These are phyloP conservation scores for Mastomys coucha DNA, from an alignment of 2,113 vertebrate genomes.

Conservation along the genomic window DNA sequence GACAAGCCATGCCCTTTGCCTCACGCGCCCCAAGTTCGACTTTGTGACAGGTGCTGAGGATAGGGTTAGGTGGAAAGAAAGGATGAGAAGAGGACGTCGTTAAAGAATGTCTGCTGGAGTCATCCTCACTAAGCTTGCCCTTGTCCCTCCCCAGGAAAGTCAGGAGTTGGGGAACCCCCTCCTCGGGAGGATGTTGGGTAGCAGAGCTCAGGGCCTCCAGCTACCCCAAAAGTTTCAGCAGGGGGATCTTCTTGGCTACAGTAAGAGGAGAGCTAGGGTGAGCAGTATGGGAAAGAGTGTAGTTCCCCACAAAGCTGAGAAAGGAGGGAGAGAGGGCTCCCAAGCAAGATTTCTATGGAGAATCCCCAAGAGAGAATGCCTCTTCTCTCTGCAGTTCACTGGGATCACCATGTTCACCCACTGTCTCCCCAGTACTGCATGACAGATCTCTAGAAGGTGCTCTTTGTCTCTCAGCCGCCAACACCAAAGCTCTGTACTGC, in stretches of 20 bases:
- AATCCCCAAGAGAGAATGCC: background rate
- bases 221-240: background rate
- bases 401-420: background rate
- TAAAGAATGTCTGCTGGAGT: background rate
- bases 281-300: background rate
- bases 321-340: background rate
- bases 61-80: background rate
- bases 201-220: background rate
- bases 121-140: background rate
- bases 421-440: too few relatives aligned
- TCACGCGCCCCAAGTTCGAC: background rate
- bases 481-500: accelerated
- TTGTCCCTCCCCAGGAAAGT: background rate
- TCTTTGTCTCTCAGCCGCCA: background rate
- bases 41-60: background rate
- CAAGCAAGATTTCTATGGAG: background rate
- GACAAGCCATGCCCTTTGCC: background rate
- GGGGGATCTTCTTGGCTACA: background rate
- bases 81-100: background rate
- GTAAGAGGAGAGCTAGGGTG: background rate
- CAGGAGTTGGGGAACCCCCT: background rate
- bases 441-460: too few relatives aligned
- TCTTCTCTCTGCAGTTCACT: background rate
- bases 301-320: background rate
- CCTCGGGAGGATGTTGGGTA: too few relatives aligned